A percentile compares a stretch with the other conserved stretches of the same genome.
These are phyloP conservation scores for Trichonephila inaurata DNA, from an alignment of 1,140 invertebrate species.

Conservation along the genomic window DNA sequence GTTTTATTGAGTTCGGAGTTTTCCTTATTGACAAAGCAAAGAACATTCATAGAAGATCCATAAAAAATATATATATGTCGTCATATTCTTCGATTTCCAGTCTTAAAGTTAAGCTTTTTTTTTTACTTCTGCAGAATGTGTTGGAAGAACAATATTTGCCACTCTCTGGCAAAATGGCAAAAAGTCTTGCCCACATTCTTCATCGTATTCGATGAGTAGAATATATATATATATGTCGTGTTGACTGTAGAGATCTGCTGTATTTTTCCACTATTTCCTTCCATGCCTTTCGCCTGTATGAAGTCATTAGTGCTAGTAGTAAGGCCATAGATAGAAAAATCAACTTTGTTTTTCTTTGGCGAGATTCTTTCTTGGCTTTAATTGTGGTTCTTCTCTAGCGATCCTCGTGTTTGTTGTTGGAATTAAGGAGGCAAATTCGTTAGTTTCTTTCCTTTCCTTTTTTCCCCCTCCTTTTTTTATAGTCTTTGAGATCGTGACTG, in stretches of 20 bases:
- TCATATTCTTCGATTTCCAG: not conserved
- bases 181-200: constrained; percentile 20
- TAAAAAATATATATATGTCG: not conserved
- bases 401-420: constrained; percentile 63
- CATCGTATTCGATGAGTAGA: not conserved
- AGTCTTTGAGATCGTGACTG: constrained; percentile 49
- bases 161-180: constrained; percentile 35
- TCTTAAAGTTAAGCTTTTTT: not conserved
- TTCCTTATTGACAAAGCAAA: not conserved
- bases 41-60: not conserved
- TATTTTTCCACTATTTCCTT: constrained; percentile 54
- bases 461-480: not conserved
- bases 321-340: constrained; percentile 63
- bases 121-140: constrained; percentile 49
- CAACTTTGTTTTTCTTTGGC: constrained; percentile 73
- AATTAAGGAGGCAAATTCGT: constrained; percentile 76
- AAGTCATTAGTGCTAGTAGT: constrained; percentile 70
- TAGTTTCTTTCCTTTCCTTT: constrained; percentile 58
- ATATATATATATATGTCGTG: constrained; percentile 9
- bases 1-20: constrained; percentile 2
- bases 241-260: constrained; percentile 62
- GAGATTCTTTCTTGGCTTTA: constrained; percentile 34
- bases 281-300: constrained; percentile 42
- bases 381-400: constrained; percentile 40
- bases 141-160: constrained; percentile 72